Percentiles rank a stretch among this genome's conserved stretches.
Evolutionary conservation across 1,140 invertebrate species (phyloP).

Genomic region (Hirudo medicinalis): DNA sequence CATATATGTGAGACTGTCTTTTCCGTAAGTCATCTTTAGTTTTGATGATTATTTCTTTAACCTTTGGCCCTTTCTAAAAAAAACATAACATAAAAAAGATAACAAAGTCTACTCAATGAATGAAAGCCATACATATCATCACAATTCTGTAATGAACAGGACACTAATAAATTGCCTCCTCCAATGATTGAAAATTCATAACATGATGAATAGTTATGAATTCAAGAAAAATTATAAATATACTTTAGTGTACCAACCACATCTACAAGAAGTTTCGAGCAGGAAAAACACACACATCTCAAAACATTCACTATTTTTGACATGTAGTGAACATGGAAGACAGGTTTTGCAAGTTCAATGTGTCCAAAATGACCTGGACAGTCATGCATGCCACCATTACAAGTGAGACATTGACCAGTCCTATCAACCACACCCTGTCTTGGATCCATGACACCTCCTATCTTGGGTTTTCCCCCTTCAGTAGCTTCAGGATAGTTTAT

Average conservation of each 20-base stretch:
- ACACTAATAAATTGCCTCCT: neutral
- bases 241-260: conserved; percentile 53
- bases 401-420: conserved; percentile 78
- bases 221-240: conserved; percentile 13
- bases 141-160: neutral
- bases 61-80: conserved; percentile 74
- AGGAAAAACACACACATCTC: conserved; percentile 93
- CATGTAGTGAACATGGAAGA: conserved; percentile 94
- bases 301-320: conserved; percentile 93
- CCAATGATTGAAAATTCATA: neutral
- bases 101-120: neutral
- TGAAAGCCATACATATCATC: neutral
- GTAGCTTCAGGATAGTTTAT: conserved; percentile 93
- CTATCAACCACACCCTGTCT: conserved; percentile 93
- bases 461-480: conserved; percentile 91
- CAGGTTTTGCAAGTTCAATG: conserved; percentile 92
- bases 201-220: neutral
- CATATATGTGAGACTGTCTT: conserved; percentile 85
- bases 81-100: neutral
- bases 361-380: conserved; percentile 99
- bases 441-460: conserved; percentile 96
- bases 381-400: conserved; percentile 91
- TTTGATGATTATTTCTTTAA: conserved; percentile 91
- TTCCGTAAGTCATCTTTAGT: conserved; percentile 92
- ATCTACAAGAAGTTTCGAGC: conserved; percentile 84